Base-by-base conservation (phyloP, 2,797 vertebrate species). In the Acipenser ruthenus region DNA sequence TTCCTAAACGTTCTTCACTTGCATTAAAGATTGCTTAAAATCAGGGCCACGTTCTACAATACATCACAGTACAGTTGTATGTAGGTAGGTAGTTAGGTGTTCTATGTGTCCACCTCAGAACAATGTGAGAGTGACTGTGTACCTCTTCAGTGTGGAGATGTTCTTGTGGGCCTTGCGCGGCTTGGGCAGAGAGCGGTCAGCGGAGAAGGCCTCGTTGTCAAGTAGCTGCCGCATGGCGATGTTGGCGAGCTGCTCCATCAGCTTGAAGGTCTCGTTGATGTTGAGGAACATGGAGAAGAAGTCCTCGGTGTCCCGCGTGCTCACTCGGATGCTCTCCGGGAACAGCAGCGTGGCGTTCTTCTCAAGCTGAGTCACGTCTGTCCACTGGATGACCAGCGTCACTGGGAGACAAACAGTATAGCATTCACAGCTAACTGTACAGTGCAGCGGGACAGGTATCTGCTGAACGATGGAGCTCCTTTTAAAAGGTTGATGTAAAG, bases 201-300 rank as follows among this genome's bases (percentile, higher is more conserved):
- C 92, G 0, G 90, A 81, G 62, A 98, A 97, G n/a, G 89, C 88
- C 75, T 96, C 92, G 0, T 90, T 95, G 83, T 98, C 96, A 11
- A 99, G 84, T 0, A 99, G 86, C 77, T 98, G 95, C 18, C 95
- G 78, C 94, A 98, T 94, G 15, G 95, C 96, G 12, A 97, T 92
- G 84, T 93, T 97, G 74, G 96, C 95, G 50, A 99, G 81, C 80
- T 97, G 96, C 78, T 97, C 96, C 96, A 98, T 98, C 66, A 99
- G 88, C 74, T 94, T 95, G 85, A 97, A 97, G 8, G 96, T 96
- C 83, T 98, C 96, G 0, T 86, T 87, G 75, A 99, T 92, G 82
- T 94, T 96, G 66, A 99, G 93, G 80, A 99, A 98, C 95, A 99
- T 94, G 73, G 96, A 99, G 86, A 99, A 97, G 85, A 92, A 96